These are phyloP conservation scores for Agelaius tricolor DNA, from an alignment of 2,113 vertebrate genomes.

Conservation along the genomic window DNA sequence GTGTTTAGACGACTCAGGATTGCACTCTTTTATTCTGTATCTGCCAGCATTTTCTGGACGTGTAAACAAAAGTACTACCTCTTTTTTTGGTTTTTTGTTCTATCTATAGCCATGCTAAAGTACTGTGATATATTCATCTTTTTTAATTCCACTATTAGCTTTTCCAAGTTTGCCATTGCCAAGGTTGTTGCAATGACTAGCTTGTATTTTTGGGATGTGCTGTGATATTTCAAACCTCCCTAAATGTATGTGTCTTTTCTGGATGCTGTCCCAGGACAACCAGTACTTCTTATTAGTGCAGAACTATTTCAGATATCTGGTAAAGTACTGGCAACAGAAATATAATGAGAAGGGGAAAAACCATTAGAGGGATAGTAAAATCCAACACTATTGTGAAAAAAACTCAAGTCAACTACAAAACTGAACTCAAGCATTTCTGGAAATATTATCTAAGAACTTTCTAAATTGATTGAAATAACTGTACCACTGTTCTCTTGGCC, in stretches of 20 bases:
- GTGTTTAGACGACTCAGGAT: slow-evolving; percentile 11
- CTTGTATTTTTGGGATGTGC: not conserved
- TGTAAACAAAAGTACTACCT: not conserved
- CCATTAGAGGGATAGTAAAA: not conserved
- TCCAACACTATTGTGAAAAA: not conserved
- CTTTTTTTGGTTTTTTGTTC: not conserved
- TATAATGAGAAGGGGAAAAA: not conserved
- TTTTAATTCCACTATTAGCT: slow-evolving; percentile 2
- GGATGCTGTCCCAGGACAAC: slow-evolving; percentile 18
- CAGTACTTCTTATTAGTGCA: slow-evolving; percentile 5
- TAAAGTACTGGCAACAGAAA: slow-evolving; percentile 9
- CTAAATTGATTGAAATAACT: not conserved
- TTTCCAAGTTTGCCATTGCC: not conserved
- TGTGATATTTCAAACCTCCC: slow-evolving; percentile 21
- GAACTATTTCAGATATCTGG: slow-evolving; percentile 22
- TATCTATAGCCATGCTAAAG: slow-evolving; percentile 20
- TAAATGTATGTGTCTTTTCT: slow-evolving; percentile 49
- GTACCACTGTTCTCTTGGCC: not conserved
- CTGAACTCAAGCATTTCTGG: not conserved
- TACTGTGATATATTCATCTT: not conserved
- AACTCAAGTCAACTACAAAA: not conserved
- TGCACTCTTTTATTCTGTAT: slow-evolving; percentile 42
- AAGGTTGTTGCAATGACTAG: not conserved
- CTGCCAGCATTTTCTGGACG: slow-evolving; percentile 42
- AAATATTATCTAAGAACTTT: not conserved